phyloP scores from a whole-genome alignment of 1,140 invertebrate genomes.

The Saccostrea cuccullata region DNA sequence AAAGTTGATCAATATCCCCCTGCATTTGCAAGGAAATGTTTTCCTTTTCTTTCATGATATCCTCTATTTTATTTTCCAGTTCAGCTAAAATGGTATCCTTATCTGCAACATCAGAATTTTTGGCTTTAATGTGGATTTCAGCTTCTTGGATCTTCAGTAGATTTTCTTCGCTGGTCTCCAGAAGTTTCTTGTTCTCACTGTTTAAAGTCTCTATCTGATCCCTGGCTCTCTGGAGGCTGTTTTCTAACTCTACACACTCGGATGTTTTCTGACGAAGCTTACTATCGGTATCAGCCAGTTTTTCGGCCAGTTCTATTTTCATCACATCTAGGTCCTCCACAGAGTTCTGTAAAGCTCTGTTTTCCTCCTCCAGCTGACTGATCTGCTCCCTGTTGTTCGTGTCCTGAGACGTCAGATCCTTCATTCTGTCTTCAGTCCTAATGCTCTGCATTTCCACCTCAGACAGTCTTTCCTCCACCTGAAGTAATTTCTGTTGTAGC shows the following conservation, averaged over 20 bases:
- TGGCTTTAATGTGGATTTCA: neutral
- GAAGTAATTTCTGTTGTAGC: slow-evolving; percentile 11
- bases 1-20: neutral
- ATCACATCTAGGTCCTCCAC: neutral
- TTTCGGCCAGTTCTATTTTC: slow-evolving; percentile 15
- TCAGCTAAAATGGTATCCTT: slow-evolving; percentile 7
- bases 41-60: neutral
- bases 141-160: neutral
- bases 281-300: neutral
- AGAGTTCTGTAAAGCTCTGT: neutral
- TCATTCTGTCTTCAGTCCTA: neutral
- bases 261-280: neutral
- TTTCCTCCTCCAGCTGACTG: neutral
- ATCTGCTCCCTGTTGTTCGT: neutral
- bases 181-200: neutral
- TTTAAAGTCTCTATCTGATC: neutral
- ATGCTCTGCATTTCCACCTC: slow-evolving; percentile 39
- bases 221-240: neutral
- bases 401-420: neutral
- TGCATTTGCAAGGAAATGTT: neutral
- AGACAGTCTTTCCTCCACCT: slow-evolving; percentile 1
- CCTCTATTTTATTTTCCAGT: neutral
- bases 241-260: neutral
- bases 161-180: neutral
- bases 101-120: neutral